These are phyloP conservation scores for Sula dactylatra DNA, from an alignment of 2,113 vertebrate genomes.

Conservation along the genomic window DNA sequence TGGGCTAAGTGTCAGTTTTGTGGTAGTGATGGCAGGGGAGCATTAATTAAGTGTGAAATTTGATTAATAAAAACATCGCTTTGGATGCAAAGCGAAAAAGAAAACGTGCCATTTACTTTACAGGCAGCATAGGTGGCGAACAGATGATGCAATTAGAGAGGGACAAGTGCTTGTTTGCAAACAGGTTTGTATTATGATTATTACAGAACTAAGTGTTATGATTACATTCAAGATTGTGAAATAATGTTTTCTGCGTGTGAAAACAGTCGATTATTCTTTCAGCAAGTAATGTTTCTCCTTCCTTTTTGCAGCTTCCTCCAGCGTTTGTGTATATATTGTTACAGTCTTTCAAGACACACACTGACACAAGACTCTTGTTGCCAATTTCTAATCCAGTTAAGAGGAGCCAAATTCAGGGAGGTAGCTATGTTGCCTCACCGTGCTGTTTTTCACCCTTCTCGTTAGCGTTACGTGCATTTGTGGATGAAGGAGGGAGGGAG, in stretches of 20 bases:
- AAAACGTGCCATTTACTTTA: background rate
- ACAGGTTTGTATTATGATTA: accelerated
- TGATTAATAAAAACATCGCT: background rate
- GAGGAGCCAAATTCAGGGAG: background rate
- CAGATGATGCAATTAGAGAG: background rate
- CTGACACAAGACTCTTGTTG: background rate
- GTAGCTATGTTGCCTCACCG: background rate
- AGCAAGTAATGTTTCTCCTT: background rate
- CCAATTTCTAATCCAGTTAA: background rate
- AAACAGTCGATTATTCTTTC: background rate
- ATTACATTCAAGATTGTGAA: background rate
- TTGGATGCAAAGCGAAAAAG: background rate
- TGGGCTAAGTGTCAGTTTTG: slow-evolving; percentile 55
- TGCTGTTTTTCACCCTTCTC: background rate
- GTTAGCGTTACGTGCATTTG: background rate
- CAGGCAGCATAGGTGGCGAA: background rate
- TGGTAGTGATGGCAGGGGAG: background rate
- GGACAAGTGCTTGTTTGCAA: background rate
- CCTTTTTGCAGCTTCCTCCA: background rate
- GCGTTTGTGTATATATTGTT: background rate
- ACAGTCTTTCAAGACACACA: background rate
- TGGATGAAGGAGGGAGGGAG: background rate
- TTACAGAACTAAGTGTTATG: background rate
- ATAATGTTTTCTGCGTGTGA: background rate
- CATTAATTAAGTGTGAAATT: slow-evolving; percentile 31